Percentiles rank a stretch among this genome's conserved stretches.
Conservation (phyloP, 2,888 invertebrate genomes). For the Agrotis exclamationis region DNA sequence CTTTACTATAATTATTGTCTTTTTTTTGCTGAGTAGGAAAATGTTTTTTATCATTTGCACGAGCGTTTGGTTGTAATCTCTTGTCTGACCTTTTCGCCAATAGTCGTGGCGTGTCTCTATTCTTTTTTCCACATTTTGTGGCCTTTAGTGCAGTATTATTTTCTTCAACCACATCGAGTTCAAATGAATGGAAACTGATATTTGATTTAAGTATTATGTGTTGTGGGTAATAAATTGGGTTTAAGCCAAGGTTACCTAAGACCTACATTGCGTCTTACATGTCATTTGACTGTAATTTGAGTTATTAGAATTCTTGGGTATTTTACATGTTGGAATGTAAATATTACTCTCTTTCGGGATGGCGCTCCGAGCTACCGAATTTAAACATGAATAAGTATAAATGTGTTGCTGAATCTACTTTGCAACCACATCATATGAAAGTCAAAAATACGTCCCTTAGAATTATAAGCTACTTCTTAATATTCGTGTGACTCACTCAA, state of each 20-base stretch:
- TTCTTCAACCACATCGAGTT: constrained; percentile 43
- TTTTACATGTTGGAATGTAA: background rate
- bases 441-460: background rate
- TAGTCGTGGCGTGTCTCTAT: background rate
- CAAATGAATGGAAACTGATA: constrained; percentile 36
- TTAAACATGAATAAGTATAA: no score
- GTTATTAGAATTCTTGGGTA: background rate
- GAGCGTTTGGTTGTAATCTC: background rate
- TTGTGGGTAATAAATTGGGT: constrained; percentile 29
- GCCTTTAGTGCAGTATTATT: constrained; percentile 23
- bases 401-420: background rate
- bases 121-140: background rate
- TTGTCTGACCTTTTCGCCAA: background rate
- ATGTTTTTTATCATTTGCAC: background rate
- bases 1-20: background rate
- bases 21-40: background rate
- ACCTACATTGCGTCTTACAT: constrained; percentile 9
- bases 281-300: background rate
- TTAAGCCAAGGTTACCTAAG: constrained; percentile 1
- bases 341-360: background rate
- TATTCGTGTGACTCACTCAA: background rate
- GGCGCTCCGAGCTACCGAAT: no score
- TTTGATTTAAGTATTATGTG: constrained; percentile 34
- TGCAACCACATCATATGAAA: background rate
- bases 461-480: background rate